Percentiles rank a stretch among this genome's conserved stretches.
phyloP scores from a whole-genome alignment of 2,888 invertebrate species.

The Neocrepidodera transversa region DNA sequence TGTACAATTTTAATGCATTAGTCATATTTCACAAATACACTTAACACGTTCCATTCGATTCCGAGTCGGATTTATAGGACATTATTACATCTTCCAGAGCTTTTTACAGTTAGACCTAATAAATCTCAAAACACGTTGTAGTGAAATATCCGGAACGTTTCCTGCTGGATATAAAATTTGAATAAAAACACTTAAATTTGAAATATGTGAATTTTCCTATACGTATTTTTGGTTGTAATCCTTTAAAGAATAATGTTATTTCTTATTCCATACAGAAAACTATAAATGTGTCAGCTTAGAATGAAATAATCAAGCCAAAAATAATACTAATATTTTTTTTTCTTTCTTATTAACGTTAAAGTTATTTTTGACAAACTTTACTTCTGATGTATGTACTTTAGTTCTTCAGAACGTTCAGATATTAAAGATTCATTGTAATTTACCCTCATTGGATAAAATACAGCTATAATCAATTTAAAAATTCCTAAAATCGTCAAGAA shows the following conservation, averaged over 20 bases:
- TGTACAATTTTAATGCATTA: too few relatives aligned
- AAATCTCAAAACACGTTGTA: constrained; percentile 26
- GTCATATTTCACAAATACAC: neutral
- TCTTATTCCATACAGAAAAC: neutral
- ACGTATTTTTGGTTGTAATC: constrained; percentile 1
- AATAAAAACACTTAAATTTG: constrained; percentile 25
- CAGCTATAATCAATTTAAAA: neutral
- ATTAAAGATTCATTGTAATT: too few relatives aligned
- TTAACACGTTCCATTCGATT: constrained; percentile 16
- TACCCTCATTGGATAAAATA: neutral
- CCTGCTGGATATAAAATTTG: constrained; percentile 21
- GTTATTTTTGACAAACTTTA: too few relatives aligned
- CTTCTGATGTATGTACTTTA: too few relatives aligned
- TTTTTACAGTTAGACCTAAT: constrained; percentile 18
- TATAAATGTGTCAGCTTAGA: neutral
- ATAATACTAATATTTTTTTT: too few relatives aligned
- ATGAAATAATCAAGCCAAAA: too few relatives aligned
- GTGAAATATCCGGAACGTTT: constrained; percentile 17
- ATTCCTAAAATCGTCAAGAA: neutral
- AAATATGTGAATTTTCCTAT: constrained; percentile 18
- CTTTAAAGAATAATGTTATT: neutral
- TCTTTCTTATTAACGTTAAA: too few relatives aligned
- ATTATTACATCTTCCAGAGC: constrained; percentile 19
- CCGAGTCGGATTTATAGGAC: constrained; percentile 17
- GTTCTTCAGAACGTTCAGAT: too few relatives aligned